These are phyloP conservation scores for Malaclemys terrapin DNA, from an alignment of 2,113 vertebrate genomes.

Conservation along the genomic window DNA sequence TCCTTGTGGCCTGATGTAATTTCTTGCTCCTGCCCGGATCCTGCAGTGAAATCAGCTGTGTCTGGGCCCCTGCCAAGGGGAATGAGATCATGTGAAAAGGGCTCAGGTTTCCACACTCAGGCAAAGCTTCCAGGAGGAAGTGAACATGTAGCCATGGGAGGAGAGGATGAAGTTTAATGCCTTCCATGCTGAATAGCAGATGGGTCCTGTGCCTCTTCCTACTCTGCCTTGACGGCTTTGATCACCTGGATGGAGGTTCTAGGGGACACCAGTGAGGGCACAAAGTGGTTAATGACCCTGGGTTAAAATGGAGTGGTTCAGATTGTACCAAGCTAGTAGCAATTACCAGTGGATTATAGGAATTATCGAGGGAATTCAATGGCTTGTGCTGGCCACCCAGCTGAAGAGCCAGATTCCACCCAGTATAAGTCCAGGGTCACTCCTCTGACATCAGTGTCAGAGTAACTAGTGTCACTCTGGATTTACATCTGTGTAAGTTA, in stretches of 20 bases:
- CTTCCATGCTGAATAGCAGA: neutral
- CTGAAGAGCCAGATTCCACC: neutral
- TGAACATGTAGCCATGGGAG: neutral
- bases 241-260: neutral
- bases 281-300: neutral
- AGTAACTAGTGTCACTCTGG: neutral
- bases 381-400: neutral
- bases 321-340: neutral
- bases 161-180: neutral
- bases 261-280: neutral
- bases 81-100: neutral
- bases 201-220: neutral
- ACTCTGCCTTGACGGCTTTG: neutral
- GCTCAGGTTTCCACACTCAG: neutral
- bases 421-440: neutral
- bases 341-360: neutral
- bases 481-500: neutral
- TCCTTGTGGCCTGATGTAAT: fast-evolving
- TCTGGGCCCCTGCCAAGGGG: neutral
- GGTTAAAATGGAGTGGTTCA: neutral
- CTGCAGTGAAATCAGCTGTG: neutral
- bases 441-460: neutral
- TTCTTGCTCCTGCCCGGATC: neutral
- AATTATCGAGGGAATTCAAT: neutral
- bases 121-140: neutral